These are phyloP conservation scores for Whitmania pigra DNA, from an alignment of 1,140 invertebrate species.

Conservation along the genomic window DNA sequence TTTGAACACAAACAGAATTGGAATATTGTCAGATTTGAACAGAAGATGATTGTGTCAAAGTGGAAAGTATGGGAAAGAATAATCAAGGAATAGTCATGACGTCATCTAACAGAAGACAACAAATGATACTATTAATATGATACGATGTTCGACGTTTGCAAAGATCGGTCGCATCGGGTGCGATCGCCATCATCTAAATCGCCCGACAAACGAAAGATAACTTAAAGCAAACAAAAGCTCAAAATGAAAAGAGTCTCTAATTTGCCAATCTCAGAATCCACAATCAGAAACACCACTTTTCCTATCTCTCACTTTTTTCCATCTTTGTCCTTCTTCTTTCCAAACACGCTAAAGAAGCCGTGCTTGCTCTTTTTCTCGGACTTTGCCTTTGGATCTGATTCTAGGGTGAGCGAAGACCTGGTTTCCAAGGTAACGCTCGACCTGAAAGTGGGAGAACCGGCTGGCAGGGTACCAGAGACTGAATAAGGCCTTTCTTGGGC, in stretches of 20 bases:
- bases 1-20: no score
- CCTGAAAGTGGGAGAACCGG: background rate
- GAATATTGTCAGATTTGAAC: no score
- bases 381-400: background rate
- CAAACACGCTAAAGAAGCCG: slow-evolving; percentile 6
- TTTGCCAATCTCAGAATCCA: background rate
- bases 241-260: background rate
- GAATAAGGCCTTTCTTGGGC: background rate
- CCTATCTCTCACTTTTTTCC: slow-evolving; percentile 7
- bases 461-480: background rate
- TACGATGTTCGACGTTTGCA: no score
- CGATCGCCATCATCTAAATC: background rate
- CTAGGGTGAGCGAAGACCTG: background rate
- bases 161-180: no score
- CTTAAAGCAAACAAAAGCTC: background rate
- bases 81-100: no score
- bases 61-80: no score
- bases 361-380: slow-evolving; percentile 20
- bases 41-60: no score
- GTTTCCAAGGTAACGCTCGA: background rate
- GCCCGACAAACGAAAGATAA: background rate
- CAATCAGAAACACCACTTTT: background rate
- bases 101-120: no score
- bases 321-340: slow-evolving; percentile 20
- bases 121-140: no score